Evolutionary conservation across 2,113 vertebrate species (phyloP).

Genomic region (Scortum barcoo): DNA sequence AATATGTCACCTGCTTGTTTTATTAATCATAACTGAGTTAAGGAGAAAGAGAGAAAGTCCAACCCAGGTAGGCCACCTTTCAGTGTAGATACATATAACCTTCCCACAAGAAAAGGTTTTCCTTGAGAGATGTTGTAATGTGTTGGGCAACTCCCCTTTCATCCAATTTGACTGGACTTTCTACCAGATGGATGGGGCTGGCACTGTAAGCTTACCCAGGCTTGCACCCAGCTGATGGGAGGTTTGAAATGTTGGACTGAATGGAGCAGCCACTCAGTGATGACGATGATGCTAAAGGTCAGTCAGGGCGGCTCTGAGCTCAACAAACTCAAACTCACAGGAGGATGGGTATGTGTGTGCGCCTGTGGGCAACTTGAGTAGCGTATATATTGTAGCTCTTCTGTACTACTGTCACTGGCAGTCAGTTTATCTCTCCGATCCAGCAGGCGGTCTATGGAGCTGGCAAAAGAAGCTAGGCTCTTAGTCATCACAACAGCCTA

Average conservation of each 20-base stretch:
- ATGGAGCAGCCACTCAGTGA: not conserved
- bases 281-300: not conserved
- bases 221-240: not conserved
- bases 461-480: constrained; percentile 1
- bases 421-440: not conserved
- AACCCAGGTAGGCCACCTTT: not conserved
- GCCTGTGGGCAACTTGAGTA: not conserved
- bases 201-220: not conserved
- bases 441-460: not conserved
- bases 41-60: not conserved
- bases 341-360: not conserved
- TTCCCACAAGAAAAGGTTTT: not conserved
- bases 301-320: not conserved
- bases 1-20: constrained; percentile 1
- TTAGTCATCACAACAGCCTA: constrained; percentile 29
- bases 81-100: not conserved
- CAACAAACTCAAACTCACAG: not conserved
- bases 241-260: not conserved
- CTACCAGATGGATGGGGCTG: not conserved
- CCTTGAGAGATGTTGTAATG: not conserved
- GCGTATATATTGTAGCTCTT: not conserved
- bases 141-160: not conserved
- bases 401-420: not conserved
- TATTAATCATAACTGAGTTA: not conserved
- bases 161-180: not conserved